Percentiles rank a stretch among this genome's conserved stretches.
Evolutionary conservation across 2,797 vertebrate species (phyloP).

Genomic region (Avahi laniger): DNA sequence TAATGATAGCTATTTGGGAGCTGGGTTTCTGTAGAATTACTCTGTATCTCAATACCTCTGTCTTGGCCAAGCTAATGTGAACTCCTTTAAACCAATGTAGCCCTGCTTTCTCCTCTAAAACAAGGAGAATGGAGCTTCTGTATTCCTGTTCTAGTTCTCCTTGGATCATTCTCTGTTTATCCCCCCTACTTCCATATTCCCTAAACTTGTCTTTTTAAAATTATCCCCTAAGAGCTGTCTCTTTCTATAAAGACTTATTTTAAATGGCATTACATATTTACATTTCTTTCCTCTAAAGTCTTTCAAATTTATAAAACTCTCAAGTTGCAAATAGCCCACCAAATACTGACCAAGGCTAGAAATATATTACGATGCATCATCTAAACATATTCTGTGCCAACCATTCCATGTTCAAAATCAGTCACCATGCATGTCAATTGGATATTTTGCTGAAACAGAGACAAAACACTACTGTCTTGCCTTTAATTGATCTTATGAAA

Average conservation of each 20-base stretch:
- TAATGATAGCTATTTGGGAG: neutral
- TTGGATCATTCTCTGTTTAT: neutral
- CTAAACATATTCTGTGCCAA: neutral
- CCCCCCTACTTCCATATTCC: neutral
- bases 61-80: neutral
- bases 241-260: neutral
- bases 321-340: neutral
- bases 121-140: neutral
- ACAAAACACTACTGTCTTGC: neutral
- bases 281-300: neutral
- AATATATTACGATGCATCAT: neutral
- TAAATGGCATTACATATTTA: neutral
- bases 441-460: neutral
- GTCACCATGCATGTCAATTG: neutral
- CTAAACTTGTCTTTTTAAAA: neutral
- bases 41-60: neutral
- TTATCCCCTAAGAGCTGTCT: neutral
- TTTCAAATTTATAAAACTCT: neutral
- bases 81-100: neutral
- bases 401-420: neutral
- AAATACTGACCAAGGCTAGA: neutral
- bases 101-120: neutral
- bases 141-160: neutral
- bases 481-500: neutral
- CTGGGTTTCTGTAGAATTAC: neutral